A percentile compares a stretch with the other conserved stretches of the same genome.
phyloP scores from a whole-genome alignment of 2,888 invertebrate species.

The Biston betularia region DNA sequence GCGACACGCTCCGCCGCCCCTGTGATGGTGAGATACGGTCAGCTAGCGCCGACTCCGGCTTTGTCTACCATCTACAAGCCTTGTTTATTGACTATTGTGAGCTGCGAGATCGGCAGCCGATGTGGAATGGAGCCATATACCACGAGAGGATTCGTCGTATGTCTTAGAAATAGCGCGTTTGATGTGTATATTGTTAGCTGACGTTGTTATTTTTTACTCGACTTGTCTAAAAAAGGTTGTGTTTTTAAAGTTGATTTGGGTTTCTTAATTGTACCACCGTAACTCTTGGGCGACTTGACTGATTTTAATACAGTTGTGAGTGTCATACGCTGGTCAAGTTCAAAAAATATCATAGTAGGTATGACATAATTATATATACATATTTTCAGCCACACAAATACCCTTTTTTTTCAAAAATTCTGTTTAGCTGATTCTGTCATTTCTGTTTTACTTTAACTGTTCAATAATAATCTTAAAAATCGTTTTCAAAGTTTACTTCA shows the following conservation, averaged over 20 bases:
- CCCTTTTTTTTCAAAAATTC: no score
- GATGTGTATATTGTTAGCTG: slow-evolving; percentile 38
- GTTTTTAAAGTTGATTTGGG: no score
- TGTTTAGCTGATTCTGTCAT: no score
- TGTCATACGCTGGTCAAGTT: no score
- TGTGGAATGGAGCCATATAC: slow-evolving; percentile 72
- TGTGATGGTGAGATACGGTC: slow-evolving; percentile 71
- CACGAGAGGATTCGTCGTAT: slow-evolving; percentile 53
- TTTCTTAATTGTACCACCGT: no score
- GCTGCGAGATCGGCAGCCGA: slow-evolving; percentile 68
- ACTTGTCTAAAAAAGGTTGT: neutral
- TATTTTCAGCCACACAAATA: no score
- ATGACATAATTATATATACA: no score
- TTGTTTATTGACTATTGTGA: slow-evolving; percentile 82
- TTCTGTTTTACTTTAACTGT: no score
- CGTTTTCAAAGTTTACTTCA: no score
- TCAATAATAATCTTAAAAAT: no score
- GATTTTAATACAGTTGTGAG: no score
- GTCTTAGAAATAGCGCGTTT: slow-evolving; percentile 31
- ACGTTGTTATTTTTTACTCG: slow-evolving; percentile 22
- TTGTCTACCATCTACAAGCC: slow-evolving; percentile 75
- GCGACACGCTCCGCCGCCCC: slow-evolving; percentile 75
- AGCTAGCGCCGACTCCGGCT: slow-evolving; percentile 67
- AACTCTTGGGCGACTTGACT: no score
- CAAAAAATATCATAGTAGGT: neutral